Conservation (phyloP, 2,797 vertebrate genomes). For the Pseudomugil tenellus region DNA sequence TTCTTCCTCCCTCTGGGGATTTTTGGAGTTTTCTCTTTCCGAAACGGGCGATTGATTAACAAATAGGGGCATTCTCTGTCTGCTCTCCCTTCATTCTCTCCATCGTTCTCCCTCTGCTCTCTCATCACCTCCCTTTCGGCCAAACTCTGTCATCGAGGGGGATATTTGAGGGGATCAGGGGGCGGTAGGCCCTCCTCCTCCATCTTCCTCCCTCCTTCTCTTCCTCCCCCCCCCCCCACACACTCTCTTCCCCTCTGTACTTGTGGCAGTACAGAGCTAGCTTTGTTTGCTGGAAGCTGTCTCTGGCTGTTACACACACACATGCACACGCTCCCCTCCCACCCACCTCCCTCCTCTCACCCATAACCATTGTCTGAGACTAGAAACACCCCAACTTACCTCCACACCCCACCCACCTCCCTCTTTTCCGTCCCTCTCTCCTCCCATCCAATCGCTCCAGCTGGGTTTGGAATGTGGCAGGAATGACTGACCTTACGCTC, state of each 20-base stretch:
- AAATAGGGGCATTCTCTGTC: constrained; percentile 86
- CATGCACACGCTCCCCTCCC: constrained; percentile 61
- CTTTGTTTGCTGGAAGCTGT: constrained; percentile 89
- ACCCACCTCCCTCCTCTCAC: constrained; percentile 69
- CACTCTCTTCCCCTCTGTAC: constrained; percentile 76
- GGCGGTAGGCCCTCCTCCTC: constrained; percentile 75
- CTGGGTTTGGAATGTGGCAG: constrained; percentile 80
- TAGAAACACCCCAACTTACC: constrained; percentile 80
- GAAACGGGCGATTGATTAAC: constrained; percentile 87
- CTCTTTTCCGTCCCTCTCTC: constrained; percentile 64
- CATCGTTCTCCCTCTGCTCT: constrained; percentile 68
- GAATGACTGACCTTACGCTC: constrained; percentile 68
- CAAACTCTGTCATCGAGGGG: constrained; percentile 88
- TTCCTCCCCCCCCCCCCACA: constrained; percentile 64
- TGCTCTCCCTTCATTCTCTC: constrained; percentile 79
- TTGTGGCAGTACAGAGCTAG: constrained; percentile 88
- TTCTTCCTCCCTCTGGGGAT: constrained; percentile 72
- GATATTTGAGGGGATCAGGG: constrained; percentile 92
- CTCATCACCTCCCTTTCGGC: constrained; percentile 86
- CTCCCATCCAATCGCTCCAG: constrained; percentile 80
- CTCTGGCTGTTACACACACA: constrained; percentile 73
- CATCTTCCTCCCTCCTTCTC: constrained; percentile 56
- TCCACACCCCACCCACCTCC: constrained; percentile 59
- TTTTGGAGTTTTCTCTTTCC: constrained; percentile 83
- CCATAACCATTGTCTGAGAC: constrained; percentile 85